These are phyloP conservation scores for Trinectes maculatus DNA, from an alignment of 2,113 vertebrate species.

Conservation along the genomic window DNA sequence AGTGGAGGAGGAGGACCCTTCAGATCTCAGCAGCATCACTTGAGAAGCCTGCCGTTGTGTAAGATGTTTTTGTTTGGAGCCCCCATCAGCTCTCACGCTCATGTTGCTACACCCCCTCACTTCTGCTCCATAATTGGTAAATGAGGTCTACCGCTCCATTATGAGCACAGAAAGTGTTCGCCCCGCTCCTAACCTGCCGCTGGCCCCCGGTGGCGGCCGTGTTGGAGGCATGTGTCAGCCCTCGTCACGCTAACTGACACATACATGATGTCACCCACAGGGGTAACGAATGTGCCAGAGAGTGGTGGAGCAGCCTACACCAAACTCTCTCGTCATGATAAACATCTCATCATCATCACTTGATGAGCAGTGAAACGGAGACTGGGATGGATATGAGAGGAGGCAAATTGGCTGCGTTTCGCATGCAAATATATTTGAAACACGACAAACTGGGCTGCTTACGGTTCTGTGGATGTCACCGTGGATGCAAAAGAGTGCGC, in stretches of 20 bases:
- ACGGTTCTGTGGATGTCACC: conserved; percentile 28
- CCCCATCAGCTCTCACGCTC: conserved; percentile 30
- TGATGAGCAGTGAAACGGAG: conserved; percentile 41
- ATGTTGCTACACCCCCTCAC: conserved; percentile 62
- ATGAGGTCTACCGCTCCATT: conserved; percentile 58
- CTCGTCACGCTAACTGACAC: conserved; percentile 59
- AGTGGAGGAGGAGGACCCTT: conserved; percentile 25
- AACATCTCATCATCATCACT: conserved; percentile 42
- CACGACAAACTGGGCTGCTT: conserved; percentile 11
- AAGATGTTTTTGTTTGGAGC: conserved; percentile 70
- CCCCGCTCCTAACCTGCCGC: conserved; percentile 69
- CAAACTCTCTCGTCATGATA: conserved; percentile 41
- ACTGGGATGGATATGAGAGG: conserved; percentile 29
- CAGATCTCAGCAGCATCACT: conserved; percentile 20
- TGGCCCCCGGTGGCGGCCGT: conserved; percentile 38
- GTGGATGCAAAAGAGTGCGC: conserved; percentile 19
- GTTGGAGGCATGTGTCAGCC: conserved; percentile 57
- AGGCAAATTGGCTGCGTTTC: conserved; percentile 37
- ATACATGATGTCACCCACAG: conserved; percentile 52
- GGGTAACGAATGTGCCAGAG: conserved; percentile 35
- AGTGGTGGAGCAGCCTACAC: conserved; percentile 41
- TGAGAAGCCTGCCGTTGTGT: conserved; percentile 43
- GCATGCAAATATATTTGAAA: conserved; percentile 48
- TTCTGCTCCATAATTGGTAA: conserved; percentile 74
- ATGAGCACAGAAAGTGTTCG: conserved; percentile 54